Conservation (phyloP, 2,888 invertebrate species). For the Thelaira solivaga region DNA sequence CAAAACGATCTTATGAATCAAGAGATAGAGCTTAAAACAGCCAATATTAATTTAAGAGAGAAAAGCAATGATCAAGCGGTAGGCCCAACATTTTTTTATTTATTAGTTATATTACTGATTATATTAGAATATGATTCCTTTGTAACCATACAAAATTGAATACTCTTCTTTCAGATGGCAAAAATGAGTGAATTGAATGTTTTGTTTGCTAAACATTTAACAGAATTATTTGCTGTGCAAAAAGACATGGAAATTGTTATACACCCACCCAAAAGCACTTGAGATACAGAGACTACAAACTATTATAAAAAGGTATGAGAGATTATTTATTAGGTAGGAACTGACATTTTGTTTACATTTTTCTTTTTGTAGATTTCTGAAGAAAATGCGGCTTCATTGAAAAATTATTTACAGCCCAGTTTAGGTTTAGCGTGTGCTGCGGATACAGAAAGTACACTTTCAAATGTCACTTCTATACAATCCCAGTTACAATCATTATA, state of each 20-base stretch:
- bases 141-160: background rate
- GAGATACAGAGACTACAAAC: slow-evolving; percentile 74
- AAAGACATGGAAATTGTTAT: slow-evolving; percentile 77
- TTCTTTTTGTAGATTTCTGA: slow-evolving; percentile 44
- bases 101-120: background rate
- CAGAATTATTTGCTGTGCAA: slow-evolving; percentile 75
- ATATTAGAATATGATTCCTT: background rate
- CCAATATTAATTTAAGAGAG: slow-evolving; percentile 75
- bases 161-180: slow-evolving; percentile 69
- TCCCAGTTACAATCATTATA: slow-evolving; percentile 76
- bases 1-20: slow-evolving; percentile 89
- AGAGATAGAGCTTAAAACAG: slow-evolving; percentile 87
- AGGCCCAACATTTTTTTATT: slow-evolving; percentile 28
- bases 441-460: slow-evolving; percentile 76
- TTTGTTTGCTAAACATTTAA: slow-evolving; percentile 74
- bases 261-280: slow-evolving; percentile 76
- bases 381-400: slow-evolving; percentile 59
- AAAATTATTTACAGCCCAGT: slow-evolving; percentile 53
- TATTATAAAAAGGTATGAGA: slow-evolving; percentile 71
- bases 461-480: slow-evolving; percentile 76
- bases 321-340: background rate
- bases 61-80: slow-evolving; percentile 87
- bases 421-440: slow-evolving; percentile 52
- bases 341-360: background rate
- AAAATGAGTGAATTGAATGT: slow-evolving; percentile 75